Base-by-base conservation (phyloP, 2,888 invertebrate species). In the Machimus rusticus region DNA sequence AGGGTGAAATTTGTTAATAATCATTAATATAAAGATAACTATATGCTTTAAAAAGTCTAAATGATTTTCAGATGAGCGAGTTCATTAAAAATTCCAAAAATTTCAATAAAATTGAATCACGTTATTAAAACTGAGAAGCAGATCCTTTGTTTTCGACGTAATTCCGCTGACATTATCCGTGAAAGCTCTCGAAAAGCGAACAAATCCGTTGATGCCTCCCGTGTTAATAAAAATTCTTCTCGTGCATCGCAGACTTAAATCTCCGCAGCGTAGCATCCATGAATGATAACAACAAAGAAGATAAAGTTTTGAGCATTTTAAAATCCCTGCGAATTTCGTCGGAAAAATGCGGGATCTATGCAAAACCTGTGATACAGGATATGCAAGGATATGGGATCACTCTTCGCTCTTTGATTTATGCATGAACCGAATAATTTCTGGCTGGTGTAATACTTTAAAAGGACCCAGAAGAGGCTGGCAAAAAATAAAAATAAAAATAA, bases 231-330 rank as follows among this genome's bases (percentile, higher is more conserved):
- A 76, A 76, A 76, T 76, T 76, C 76, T 19, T 37, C 76, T 14
- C 34, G 76, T 34, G 76, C 76, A 76, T 31, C 28, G 76, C n/a
- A 37, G n/a, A 76, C 37, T 37, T 37, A 76, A 37, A 37, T 31
- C 76, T 76, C 34, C 76, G 0, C 34, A 31, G 37, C 16, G 34
- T 28, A 6, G 37, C 34, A 76, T 76, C 37, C 76, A 76, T 34
- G 76, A 76, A 76, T 76, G 76, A 76, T 76, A 76, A 76, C 76
- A 76, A 37, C 76, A 76, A 76, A 76, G 76, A 76, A 34, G 76
- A 76, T 76, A 76, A 76, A 76, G 34, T 76, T 76, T 76, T 37
- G 76, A 76, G 76, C 19, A 76, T 76, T 76, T 76, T 76, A 76
- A 76, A 76, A 76, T 34, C n/a, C 76, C 37, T 76, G 37, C n/a